Base-by-base conservation (phyloP, 2,888 invertebrate species). In the Chymomyza caudatula region DNA sequence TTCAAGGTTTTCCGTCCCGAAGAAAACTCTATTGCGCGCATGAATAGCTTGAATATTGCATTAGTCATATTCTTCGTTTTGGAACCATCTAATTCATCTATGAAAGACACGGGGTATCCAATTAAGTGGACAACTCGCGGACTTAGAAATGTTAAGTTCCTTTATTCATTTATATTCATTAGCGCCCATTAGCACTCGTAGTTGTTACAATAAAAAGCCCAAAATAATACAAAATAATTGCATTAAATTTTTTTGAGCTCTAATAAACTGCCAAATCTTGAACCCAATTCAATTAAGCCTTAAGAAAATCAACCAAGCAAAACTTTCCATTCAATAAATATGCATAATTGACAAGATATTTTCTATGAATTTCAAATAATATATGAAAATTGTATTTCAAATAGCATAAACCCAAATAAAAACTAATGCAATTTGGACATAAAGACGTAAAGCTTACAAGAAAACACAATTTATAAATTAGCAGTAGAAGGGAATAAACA, bases 401-500 rank as follows among this genome's bases (percentile, higher is more conserved):
- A n/a, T 44, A 4, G 47, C 23, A 17, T 11, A 37, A 47, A 61
- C 54, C 20, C 25, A 51, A 63, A 63, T 43, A 20, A 49, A 52
- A 44, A 29, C 43, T 61, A 70, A 74, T 56, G 47, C 58, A 75
- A 67, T 74, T 69, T 72, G 43, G 11, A 37, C 11, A 20, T 60
- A 60, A 67, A 65, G 54, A 55, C 65, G 55, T 43, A 63, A 58
- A 56, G 19, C 47, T 52, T 72, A 65, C 66, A 70, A 70, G 77
- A 71, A 78, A 79, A 79, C 70, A 70, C 76, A 80, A 82, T 82
- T 82, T 82, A 75, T 71, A 82, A 80, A 80, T 81, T 79, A 81
- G 69, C 67, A 71, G 66, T 0, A 55, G n/a, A 60, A 60, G 44
- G 54, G 49, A 64, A 62, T 47, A 68, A 59, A 60, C 59, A 58